Base-by-base conservation (phyloP, 2,888 invertebrate species). In the Eudemis profundana region DNA sequence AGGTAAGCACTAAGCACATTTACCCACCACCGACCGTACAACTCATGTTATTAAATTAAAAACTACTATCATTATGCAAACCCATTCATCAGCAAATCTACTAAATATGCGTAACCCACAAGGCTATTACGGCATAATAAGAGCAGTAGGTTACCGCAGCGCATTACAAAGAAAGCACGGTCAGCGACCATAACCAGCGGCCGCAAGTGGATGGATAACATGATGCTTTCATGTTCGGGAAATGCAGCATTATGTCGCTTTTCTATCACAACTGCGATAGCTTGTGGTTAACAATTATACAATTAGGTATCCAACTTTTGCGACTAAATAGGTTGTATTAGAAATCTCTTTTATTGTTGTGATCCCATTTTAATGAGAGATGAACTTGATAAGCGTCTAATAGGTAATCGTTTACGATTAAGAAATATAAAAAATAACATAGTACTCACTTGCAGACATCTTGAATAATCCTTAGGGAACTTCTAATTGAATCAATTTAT, bases 361-460 rank as follows among this genome's bases (percentile, higher is more conserved):
- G 4, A 5, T 27, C 27, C 7, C 27, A 3, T 27, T 27, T 33
- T 8, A 33, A 33, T 33, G 33, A 5, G 2, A 33, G 33, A 33
- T 33, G 10, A 8, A 10, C 10, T 10, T 33, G 33, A 33, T 33
- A 23, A 23, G 23, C 23, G 23, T 17, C n/a, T 15, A 40, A 23
- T n/a, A n/a, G n/a, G n/a, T n/a, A n/a, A n/a, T n/a, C n/a, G n/a
- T 8, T 4, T 7, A 42, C 17, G 10, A 5, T 15, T 15, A 27
- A 4, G 12, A 40, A n/a, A 50, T 8, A 14, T 23, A 21, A 50
- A 15, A n/a, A 42, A n/a, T n/a, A 14, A 47, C 23, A 46, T 14
- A n/a, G 67, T 77, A 90, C 91, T 91, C 70, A 91, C 91, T 90
- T 79, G 90, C 82, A 71, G 91, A 87, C 91, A 90, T 91, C 73